Evolutionary conservation across 2,888 invertebrate genomes (phyloP).

Genomic region (Papilio elwesi): DNA sequence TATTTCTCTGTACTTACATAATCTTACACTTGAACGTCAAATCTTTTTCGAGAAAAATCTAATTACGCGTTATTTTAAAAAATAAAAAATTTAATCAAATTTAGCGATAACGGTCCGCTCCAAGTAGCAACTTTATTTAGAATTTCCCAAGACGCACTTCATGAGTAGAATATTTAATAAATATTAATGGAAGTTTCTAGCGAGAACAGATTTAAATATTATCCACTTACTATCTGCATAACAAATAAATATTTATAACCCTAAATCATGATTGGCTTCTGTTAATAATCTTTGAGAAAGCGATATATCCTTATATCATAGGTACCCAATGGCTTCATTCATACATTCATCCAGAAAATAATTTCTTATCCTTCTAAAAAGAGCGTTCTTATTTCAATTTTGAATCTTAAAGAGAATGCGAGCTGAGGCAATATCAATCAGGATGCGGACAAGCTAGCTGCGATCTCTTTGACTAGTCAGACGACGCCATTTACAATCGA

Average conservation of each 20-base stretch:
- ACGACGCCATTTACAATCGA: too few relatives aligned
- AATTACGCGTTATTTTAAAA: background rate
- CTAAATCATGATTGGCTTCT: too few relatives aligned
- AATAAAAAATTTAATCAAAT: conserved; percentile 11
- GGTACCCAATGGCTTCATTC: background rate
- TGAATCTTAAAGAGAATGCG: too few relatives aligned
- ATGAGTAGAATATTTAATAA: conserved; percentile 17
- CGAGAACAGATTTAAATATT: background rate
- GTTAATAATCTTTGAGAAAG: too few relatives aligned
- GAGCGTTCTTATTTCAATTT: too few relatives aligned
- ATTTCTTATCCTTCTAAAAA: too few relatives aligned
- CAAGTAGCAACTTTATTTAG: conserved; percentile 12
- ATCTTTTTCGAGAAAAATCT: background rate
- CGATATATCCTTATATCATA: background rate
- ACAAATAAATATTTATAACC: too few relatives aligned
- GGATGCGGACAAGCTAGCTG: too few relatives aligned
- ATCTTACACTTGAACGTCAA: background rate
- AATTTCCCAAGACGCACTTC: conserved; percentile 10
- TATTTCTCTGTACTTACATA: background rate
- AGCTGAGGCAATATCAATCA: too few relatives aligned
- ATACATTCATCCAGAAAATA: background rate
- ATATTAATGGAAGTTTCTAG: background rate
- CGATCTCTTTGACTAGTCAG: too few relatives aligned
- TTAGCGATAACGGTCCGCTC: background rate
- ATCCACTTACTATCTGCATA: background rate